A percentile compares a stretch with the other conserved stretches of the same genome.
Conservation (phyloP, 1,140 invertebrate genomes). For the Micrasema minimum region DNA sequence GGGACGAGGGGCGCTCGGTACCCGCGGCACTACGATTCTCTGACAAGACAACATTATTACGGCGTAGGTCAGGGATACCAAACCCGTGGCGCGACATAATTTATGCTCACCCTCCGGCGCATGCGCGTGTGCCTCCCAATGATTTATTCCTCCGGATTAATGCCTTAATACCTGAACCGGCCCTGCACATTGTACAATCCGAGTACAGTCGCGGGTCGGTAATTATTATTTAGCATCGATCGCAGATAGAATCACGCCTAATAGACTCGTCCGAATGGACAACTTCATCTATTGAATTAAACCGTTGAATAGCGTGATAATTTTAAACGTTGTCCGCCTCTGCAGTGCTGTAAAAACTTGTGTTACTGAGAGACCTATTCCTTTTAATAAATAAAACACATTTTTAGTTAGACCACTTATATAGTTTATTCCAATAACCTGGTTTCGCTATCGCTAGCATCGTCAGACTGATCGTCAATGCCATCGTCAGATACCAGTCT, state of each 20-base stretch:
- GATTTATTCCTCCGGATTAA: slow-evolving; percentile 42
- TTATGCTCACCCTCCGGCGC: slow-evolving; percentile 40
- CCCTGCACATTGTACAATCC: not conserved
- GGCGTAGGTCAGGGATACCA: slow-evolving; percentile 51
- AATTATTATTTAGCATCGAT: slow-evolving; percentile 49
- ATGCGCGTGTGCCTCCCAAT: slow-evolving; percentile 40
- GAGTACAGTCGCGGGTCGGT: slow-evolving; percentile 1
- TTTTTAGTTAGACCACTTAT: too few species aligned
- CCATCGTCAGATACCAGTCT: too few species aligned
- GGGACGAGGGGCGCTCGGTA: slow-evolving; percentile 12
- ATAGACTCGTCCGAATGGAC: slow-evolving; percentile 41
- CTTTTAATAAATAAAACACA: too few species aligned
- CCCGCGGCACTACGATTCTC: slow-evolving; percentile 48
- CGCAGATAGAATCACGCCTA: slow-evolving; percentile 38
- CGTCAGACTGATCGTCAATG: too few species aligned
- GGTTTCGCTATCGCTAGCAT: too few species aligned
- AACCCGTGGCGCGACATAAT: slow-evolving; percentile 50
- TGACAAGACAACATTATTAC: slow-evolving; percentile 53
- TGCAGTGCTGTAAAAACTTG: too few species aligned
- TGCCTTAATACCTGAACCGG: slow-evolving; percentile 6
- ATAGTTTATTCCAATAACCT: too few species aligned
- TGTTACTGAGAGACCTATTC: too few species aligned
- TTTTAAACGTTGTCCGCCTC: too few species aligned
- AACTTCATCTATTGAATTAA: slow-evolving; percentile 23
- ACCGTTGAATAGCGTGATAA: too few species aligned